Percentiles rank a stretch among this genome's conserved stretches.
Conservation (phyloP, 2,113 vertebrate genomes). For the Lanius ludovicianus region DNA sequence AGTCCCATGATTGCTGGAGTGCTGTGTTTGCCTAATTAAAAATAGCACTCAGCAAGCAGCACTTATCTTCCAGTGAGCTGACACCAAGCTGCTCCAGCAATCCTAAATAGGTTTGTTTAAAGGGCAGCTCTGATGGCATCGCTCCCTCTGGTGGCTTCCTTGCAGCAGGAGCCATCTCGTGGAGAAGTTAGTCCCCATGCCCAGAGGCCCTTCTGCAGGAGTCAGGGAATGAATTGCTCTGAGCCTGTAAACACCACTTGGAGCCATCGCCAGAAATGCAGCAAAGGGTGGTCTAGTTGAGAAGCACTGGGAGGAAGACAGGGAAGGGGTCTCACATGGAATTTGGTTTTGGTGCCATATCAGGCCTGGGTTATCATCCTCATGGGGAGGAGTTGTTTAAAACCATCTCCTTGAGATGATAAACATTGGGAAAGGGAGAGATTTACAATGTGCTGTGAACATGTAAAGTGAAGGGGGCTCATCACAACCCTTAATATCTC, state of each 20-base stretch:
- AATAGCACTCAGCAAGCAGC: constrained; percentile 21
- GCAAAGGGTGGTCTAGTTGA: background rate
- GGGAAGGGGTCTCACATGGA: background rate
- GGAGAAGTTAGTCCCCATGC: background rate
- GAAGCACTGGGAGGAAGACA: background rate
- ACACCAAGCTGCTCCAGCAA: background rate
- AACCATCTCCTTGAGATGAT: background rate
- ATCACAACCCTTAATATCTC: background rate
- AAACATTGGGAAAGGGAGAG: background rate
- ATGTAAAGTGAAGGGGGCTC: background rate
- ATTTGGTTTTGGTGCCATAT: background rate
- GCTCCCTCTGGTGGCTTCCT: background rate
- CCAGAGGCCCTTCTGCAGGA: background rate
- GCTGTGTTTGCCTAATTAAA: constrained; percentile 56
- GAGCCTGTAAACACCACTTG: background rate
- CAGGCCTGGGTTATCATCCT: background rate
- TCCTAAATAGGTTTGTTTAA: background rate
- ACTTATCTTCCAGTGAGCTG: constrained; percentile 21
- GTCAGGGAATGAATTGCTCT: rapidly evolving
- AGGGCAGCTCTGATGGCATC: background rate
- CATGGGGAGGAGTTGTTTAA: background rate
- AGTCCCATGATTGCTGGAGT: constrained; percentile 37
- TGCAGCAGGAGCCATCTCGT: background rate
- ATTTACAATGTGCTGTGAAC: background rate
- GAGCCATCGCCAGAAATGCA: background rate